These are phyloP conservation scores for Phragmatobia fuliginosa DNA, from an alignment of 2,888 invertebrate genomes.

Conservation along the genomic window DNA sequence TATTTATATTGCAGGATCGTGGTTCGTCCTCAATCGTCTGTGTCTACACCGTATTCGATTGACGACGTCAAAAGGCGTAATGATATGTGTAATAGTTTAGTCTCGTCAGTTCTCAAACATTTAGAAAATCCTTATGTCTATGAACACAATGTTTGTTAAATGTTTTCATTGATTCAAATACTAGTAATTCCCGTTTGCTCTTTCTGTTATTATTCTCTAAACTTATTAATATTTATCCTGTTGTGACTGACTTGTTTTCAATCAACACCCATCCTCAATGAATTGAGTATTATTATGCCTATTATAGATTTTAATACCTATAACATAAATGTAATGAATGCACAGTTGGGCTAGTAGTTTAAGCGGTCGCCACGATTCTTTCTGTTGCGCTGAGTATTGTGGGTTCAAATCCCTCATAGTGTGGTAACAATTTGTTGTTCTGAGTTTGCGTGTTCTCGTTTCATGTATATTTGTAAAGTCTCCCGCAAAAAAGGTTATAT, in stretches of 20 bases:
- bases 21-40: background rate
- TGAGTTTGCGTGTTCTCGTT: no score
- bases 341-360: no score
- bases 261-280: constrained; percentile 20
- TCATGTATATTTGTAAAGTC: no score
- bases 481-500: no score
- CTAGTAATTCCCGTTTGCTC: constrained; percentile 24
- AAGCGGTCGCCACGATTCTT: no score
- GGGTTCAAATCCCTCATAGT: no score
- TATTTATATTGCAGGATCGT: no score
- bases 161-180: constrained; percentile 17
- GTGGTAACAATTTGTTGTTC: no score
- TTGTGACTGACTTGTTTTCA: constrained; percentile 23
- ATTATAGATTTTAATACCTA: background rate
- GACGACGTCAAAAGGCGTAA: no score
- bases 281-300: constrained; percentile 12
- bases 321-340: background rate
- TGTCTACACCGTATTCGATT: background rate
- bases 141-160: background rate
- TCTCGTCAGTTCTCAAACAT: background rate
- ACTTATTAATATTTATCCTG: constrained; percentile 28
- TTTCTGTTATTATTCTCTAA: constrained; percentile 15
- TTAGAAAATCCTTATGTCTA: no score
- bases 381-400: no score
- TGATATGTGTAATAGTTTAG: background rate